Evolutionary conservation across 2,888 invertebrate genomes (phyloP), one percentile per base, ranked within the genome.

Genomic region (Trypoxylon attenuatum): DNA sequence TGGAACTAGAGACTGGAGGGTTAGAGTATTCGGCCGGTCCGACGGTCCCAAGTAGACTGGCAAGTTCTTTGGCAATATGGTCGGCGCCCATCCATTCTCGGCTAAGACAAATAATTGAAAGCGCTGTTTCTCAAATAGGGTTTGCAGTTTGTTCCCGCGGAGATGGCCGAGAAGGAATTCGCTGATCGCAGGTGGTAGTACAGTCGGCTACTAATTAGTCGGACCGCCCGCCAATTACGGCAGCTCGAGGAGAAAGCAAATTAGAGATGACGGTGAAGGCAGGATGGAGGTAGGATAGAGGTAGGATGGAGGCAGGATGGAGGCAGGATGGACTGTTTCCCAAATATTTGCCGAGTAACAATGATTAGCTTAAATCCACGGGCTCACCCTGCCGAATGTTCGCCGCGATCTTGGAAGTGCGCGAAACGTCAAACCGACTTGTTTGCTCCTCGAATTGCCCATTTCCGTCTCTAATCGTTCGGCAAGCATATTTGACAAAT

Each of bases 311-410:
- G n/a, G n/a, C n/a, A n/a, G n/a, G n/a, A n/a, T n/a, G n/a, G n/a
- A n/a, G n/a, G n/a, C n/a, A 25, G 53, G 54, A 43, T 41, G 39
- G 45, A 62, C 64, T 52, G 68, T 70, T 63, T 66, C 72, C 51
- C 75, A 77, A 77, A 77, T 77, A 71, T 77, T 77, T 75, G 65
- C 49, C 54, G 58, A 60, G 43, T 67, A 61, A 75, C 70, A 71
- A 61, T 65, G 66, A 71, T 76, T 76, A 69, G 52, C 65, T 67
- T 62, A 58, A 58, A 55, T 45, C 60, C 22, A 33, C 33, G 25
- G 19, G 39, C n/a, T 21, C 27, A 10, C 21, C 43, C n/a, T 5
- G 19, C 13, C 6, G 5, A 10, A n/a, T 21, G 21, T 21, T 6
- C 22, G 25, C 33, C 33, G 13, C 33, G 13, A 33, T 33, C 33